These are phyloP conservation scores for Cochlearius cochlearius DNA, from an alignment of 2,113 vertebrate species.

Conservation along the genomic window DNA sequence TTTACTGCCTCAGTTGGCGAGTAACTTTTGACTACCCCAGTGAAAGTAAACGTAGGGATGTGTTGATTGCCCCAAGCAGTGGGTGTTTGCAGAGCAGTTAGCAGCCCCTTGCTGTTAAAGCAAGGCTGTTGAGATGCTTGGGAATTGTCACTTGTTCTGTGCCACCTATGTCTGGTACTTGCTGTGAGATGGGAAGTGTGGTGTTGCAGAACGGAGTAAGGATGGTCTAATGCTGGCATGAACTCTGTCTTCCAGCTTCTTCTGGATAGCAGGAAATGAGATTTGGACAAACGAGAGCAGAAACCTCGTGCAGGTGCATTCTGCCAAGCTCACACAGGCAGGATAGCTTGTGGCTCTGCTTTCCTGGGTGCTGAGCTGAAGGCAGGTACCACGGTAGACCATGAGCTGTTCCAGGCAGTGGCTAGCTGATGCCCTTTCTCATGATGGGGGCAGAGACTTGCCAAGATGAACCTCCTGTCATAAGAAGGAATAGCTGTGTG, in stretches of 20 bases:
- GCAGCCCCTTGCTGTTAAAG: not conserved
- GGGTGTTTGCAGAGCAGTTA: not conserved
- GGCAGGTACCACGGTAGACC: not conserved
- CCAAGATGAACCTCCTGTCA: not conserved
- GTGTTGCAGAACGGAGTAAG: not conserved
- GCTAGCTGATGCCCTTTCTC: not conserved
- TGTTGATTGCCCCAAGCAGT: not conserved
- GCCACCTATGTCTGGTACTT: accelerated
- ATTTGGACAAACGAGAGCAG: not conserved
- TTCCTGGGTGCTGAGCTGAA: not conserved
- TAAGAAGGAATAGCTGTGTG: not conserved
- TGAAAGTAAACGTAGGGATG: not conserved
- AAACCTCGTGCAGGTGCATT: not conserved
- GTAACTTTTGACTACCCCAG: not conserved
- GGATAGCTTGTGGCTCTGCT: not conserved
- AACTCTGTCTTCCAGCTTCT: not conserved
- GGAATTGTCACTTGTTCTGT: not conserved
- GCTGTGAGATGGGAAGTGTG: not conserved
- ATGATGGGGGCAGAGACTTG: not conserved
- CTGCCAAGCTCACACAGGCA: not conserved
- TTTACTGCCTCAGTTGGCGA: not conserved
- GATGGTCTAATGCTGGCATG: not conserved
- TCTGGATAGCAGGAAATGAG: not conserved
- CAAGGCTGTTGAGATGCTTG: not conserved
- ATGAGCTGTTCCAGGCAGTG: not conserved